Conservation (phyloP, 1,140 invertebrate genomes). For the Aphelenchoides fujianensis region DNA sequence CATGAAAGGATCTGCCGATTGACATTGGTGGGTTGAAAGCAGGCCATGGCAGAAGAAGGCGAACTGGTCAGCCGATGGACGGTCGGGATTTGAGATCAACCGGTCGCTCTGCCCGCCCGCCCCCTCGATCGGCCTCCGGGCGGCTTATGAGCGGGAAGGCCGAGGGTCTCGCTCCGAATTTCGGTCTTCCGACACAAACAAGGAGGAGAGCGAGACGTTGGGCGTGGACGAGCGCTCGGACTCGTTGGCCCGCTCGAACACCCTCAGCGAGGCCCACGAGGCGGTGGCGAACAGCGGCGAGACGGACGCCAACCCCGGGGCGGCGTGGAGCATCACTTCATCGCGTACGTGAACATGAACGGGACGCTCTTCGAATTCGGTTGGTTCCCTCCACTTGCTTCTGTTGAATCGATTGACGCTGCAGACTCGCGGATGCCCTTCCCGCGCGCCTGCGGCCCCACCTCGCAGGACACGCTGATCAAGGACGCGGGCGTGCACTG, state of each 20-base stretch:
- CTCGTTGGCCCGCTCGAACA: constrained; percentile 28
- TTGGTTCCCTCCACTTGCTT: constrained; percentile 14
- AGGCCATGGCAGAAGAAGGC: neutral
- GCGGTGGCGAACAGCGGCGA: constrained; percentile 38
- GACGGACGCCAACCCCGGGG: constrained; percentile 30
- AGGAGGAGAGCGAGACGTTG: no score
- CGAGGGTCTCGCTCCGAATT: neutral
- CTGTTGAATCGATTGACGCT: constrained; percentile 8
- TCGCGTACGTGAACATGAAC: constrained; percentile 38
- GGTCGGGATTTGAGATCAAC: neutral
- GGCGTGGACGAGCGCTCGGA: constrained; percentile 47
- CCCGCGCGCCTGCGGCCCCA: constrained; percentile 53
- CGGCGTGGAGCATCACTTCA: constrained; percentile 52
- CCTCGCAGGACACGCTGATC: constrained; percentile 36
- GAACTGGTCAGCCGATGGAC: neutral
- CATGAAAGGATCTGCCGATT: no score
- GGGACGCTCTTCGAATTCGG: constrained; percentile 31
- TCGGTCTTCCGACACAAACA: no score
- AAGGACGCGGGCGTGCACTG: constrained; percentile 42
- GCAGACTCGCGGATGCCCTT: constrained; percentile 36
- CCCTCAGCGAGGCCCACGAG: constrained; percentile 36
- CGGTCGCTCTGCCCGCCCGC: neutral
- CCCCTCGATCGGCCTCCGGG: neutral
- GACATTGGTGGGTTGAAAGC: neutral
- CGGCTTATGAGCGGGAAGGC: constrained; percentile 13